Evolutionary conservation across 2,113 vertebrate species (phyloP).

Genomic region (Bufo gargarizans): DNA sequence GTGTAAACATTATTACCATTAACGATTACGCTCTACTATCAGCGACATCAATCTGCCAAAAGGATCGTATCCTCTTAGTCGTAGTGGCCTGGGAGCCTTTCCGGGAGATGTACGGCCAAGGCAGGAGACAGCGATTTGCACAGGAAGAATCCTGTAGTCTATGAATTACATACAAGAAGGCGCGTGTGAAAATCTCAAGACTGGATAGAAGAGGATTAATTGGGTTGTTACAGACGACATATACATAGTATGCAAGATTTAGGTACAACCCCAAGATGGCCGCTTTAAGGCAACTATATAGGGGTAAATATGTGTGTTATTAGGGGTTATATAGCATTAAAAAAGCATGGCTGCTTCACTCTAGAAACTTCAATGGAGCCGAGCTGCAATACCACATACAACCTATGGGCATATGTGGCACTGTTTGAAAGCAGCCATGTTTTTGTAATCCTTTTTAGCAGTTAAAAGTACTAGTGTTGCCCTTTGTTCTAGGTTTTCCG

Average conservation of each 20-base stretch:
- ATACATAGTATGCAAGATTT: neutral
- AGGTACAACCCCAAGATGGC: neutral
- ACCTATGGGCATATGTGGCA: too few relatives aligned
- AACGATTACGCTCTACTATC: slow-evolving; percentile 62
- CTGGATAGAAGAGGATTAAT: neutral
- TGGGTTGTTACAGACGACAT: neutral
- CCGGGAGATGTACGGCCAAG: slow-evolving; percentile 29
- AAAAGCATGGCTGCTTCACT: too few relatives aligned
- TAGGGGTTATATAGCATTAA: too few relatives aligned
- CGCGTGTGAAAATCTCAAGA: neutral
- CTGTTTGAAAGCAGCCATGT: too few relatives aligned
- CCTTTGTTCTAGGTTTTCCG: too few relatives aligned
- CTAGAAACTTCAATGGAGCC: neutral
- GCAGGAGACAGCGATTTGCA: slow-evolving; percentile 29
- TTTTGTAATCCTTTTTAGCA: too few relatives aligned
- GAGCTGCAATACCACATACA: neutral
- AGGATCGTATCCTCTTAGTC: slow-evolving; percentile 57
- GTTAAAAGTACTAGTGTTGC: too few relatives aligned
- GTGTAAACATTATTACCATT: slow-evolving; percentile 62
- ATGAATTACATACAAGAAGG: slow-evolving; percentile 7
- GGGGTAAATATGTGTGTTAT: neutral
- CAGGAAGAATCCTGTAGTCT: neutral
- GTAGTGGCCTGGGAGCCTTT: slow-evolving; percentile 46
- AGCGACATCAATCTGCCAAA: slow-evolving; percentile 62
- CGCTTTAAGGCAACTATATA: neutral